phyloP scores from a whole-genome alignment of 2,797 vertebrate species.

The Aphelocoma californica region DNA sequence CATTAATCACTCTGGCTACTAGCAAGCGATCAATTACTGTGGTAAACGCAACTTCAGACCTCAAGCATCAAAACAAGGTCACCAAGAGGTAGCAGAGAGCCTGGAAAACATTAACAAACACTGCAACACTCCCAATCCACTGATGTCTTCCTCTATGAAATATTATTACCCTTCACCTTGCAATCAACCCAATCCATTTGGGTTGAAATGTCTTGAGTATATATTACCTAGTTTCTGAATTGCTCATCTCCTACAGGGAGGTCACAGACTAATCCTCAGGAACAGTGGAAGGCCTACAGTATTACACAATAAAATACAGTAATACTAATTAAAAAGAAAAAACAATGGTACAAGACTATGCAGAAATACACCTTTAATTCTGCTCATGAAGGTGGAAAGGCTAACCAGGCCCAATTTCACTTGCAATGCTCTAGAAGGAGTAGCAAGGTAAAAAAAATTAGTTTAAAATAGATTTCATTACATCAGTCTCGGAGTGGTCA shows the following conservation, averaged over 20 bases:
- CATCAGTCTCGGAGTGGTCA: not conserved
- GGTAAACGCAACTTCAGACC: slow-evolving; percentile 27
- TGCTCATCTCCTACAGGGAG: not conserved
- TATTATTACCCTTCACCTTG: slow-evolving; percentile 18
- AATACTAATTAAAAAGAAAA: not conserved
- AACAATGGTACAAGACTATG: not conserved
- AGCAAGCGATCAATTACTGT: slow-evolving; percentile 27
- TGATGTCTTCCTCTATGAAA: not conserved
- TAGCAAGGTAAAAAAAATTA: not conserved
- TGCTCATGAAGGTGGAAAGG: not conserved
- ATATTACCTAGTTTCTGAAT: not conserved
- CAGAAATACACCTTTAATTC: not conserved
- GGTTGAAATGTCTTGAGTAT: not conserved
- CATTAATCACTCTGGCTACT: slow-evolving; percentile 31
- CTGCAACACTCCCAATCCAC: not conserved
- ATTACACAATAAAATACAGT: not conserved
- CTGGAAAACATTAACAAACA: slow-evolving; percentile 29
- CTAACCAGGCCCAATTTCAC: not conserved
- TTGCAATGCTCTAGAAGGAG: not conserved
- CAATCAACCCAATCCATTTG: not conserved
- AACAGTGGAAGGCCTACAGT: not conserved
- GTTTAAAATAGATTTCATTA: not conserved
- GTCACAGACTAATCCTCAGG: not conserved
- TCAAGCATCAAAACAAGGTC: slow-evolving; percentile 43
- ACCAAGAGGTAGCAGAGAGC: slow-evolving; percentile 12